Base-by-base conservation (phyloP, 35 echinoderm and acorn worm species). In the Stichopus chloronotus region DNA sequence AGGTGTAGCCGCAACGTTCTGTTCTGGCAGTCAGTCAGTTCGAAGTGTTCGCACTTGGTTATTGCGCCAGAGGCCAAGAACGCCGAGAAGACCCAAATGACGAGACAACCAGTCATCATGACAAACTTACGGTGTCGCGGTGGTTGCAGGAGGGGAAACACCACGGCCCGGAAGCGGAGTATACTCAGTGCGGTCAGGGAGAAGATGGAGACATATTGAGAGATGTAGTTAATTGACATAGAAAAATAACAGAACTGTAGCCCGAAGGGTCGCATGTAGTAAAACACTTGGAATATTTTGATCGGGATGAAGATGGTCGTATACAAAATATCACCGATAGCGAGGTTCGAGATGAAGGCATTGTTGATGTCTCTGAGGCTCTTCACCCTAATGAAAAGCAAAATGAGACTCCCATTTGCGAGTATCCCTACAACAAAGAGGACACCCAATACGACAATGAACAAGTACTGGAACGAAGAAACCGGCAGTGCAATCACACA, bases 121-220 rank as follows among this genome's bases (percentile, higher is more conserved):
- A 78, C 55, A 53, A 19, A 79, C 79, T 79, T 91, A n/a, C 76
- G 90, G 13, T 56, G 23, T 4, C 76, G 63, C 5, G 56, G 76
- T 23, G 90, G 90, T 91, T 77, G 90, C 5, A 30, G 25, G 12
- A 91, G 69, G 9, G 90, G 90, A 23, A 76, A 91, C 19, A 91
- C 72, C 5, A 91, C 88, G 5, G 88, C 88, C 43, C 56, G 25
- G 72, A 91, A 91, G 53, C 88, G 88, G 19, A 91, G 25, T 7
- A 91, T 65, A 19, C 88, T 91, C 14, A 91, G 65, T 43, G 88
- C 88, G 4, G 72, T 78, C 24, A 91, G 25, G 5, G 88, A 91
- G 56, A 91, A 91, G 6, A 91, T 91, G 10, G 88, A 91, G 9
- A 91, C 88, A 71, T 91, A 61, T 43, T 91, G 88, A 30, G 88